Evolutionary conservation across 2,797 vertebrate genomes (phyloP).

Genomic region (Hypotaenidia philippensis): DNA sequence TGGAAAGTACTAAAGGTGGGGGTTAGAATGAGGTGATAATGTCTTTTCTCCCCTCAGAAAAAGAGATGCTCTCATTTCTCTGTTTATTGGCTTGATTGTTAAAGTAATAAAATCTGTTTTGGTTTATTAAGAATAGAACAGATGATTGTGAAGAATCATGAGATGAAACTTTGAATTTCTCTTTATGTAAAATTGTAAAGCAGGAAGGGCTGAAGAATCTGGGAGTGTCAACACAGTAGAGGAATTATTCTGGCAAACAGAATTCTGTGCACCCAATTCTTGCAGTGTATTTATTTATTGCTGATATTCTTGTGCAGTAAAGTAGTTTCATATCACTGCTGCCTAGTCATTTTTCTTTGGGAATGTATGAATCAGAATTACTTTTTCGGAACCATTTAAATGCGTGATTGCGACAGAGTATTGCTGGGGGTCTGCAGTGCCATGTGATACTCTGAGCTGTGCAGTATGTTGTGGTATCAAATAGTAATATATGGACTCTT

Average conservation of each 20-base stretch:
- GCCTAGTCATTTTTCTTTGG: neutral
- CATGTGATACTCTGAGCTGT: neutral
- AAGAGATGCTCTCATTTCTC: neutral
- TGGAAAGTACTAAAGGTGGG: neutral
- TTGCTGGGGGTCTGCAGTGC: neutral
- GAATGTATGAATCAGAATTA: neutral
- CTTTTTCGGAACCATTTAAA: neutral
- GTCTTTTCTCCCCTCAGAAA: neutral
- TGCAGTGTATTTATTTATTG: neutral
- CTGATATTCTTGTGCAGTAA: neutral
- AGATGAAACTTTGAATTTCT: neutral
- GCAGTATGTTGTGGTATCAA: neutral
- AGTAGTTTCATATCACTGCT: neutral
- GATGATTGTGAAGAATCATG: neutral
- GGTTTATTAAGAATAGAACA: neutral
- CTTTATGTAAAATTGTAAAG: neutral
- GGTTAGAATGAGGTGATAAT: neutral
- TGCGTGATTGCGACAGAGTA: neutral
- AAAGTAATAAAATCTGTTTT: neutral
- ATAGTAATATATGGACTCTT: neutral
- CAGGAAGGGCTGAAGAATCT: neutral
- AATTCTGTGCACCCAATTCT: neutral
- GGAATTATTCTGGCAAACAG: constrained; percentile 4
- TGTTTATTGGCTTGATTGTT: neutral
- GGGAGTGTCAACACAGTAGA: neutral